These are phyloP conservation scores for Eupsilia transversa DNA, from an alignment of 2,888 invertebrate genomes.

Conservation along the genomic window DNA sequence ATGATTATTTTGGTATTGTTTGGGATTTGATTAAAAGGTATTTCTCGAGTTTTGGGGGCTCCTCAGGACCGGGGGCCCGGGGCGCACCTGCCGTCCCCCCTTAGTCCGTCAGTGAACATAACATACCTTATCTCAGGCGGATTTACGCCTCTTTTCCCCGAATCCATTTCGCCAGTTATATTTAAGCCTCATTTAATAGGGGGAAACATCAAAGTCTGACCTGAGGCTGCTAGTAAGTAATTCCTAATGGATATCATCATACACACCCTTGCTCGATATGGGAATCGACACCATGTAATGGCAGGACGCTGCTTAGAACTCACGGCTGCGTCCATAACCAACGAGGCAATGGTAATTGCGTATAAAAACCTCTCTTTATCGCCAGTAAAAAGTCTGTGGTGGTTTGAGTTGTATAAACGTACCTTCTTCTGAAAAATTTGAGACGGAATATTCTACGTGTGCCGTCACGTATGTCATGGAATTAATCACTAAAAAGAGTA, in stretches of 20 bases:
- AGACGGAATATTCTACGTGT: conserved; percentile 44
- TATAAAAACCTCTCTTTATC: background rate
- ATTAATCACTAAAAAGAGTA: conserved; percentile 39
- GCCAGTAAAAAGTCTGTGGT: background rate
- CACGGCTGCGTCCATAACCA: background rate
- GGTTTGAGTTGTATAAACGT: conserved; percentile 10
- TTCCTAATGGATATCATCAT: too few relatives aligned
- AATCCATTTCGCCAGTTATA: background rate
- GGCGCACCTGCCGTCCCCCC: too few relatives aligned
- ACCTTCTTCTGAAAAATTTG: conserved; percentile 53
- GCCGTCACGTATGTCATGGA: conserved; percentile 38
- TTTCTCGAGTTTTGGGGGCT: too few relatives aligned
- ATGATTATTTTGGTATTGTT: too few relatives aligned
- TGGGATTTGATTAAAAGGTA: too few relatives aligned
- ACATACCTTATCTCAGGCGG: too few relatives aligned
- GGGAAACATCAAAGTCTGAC: background rate
- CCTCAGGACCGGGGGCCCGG: too few relatives aligned
- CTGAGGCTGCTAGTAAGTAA: background rate
- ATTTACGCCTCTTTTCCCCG: background rate
- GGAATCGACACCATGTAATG: background rate
- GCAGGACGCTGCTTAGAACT: too few relatives aligned
- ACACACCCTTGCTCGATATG: background rate
- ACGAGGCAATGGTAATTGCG: too few relatives aligned
- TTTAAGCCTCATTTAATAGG: background rate
- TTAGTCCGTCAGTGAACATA: too few relatives aligned